Conservation (phyloP, 1,140 invertebrate species). For the Heliconius nattereri region DNA sequence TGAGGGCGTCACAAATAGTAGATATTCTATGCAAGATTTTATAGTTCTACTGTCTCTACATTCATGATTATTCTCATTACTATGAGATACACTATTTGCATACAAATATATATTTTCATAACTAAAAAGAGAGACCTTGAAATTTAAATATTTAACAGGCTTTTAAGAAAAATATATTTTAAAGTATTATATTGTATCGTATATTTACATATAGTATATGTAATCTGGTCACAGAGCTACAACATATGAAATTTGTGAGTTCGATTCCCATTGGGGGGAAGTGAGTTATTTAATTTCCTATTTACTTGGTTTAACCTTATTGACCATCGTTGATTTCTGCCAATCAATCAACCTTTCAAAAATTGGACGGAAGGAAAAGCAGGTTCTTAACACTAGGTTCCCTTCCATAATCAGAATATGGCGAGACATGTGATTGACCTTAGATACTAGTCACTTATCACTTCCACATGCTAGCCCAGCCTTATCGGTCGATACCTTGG, state of each 20-base stretch:
- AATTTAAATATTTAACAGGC: constrained; percentile 4
- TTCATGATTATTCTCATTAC: not conserved
- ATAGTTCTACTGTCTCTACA: not conserved
- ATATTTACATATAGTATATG: no score
- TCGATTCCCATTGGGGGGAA: no score
- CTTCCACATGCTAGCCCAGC: not conserved
- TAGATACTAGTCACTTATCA: constrained; percentile 2
- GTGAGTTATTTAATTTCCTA: no score
- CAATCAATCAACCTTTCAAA: no score
- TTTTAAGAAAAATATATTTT: not conserved
- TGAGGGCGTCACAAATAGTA: not conserved
- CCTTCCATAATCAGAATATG: not conserved
- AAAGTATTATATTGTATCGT: no score
- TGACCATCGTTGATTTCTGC: no score
- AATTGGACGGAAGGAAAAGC: no score
- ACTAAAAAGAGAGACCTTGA: not conserved
- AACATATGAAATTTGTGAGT: no score
- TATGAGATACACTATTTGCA: constrained; percentile 2
- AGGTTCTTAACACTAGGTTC: no score
- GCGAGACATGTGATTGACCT: not conserved
- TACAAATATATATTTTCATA: constrained; percentile 1
- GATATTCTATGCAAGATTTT: not conserved
- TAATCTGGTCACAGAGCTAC: no score
- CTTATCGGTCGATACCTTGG: constrained; percentile 21
- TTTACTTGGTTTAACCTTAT: no score